These are phyloP conservation scores for Solea solea DNA, from an alignment of 2,113 vertebrate genomes.

Conservation along the genomic window DNA sequence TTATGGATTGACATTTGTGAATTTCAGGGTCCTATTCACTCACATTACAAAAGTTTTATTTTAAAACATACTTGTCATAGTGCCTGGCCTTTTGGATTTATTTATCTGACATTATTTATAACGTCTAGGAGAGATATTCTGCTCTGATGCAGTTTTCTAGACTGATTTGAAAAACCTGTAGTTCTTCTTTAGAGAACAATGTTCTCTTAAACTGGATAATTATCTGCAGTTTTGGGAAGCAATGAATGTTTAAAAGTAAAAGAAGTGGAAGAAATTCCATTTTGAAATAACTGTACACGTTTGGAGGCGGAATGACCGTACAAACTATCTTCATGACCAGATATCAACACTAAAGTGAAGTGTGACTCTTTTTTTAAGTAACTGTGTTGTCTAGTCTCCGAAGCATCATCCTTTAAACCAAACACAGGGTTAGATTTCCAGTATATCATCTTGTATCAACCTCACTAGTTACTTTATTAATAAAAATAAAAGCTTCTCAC, in stretches of 20 bases:
- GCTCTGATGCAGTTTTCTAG: too few species aligned
- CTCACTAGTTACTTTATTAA: slow-evolving; percentile 8
- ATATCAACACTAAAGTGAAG: not conserved
- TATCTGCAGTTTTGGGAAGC: too few species aligned
- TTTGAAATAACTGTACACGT: not conserved
- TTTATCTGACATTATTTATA: too few species aligned
- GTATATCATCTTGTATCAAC: slow-evolving; percentile 4
- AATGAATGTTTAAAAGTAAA: not conserved
- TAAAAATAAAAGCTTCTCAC: not conserved
- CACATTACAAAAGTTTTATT: not conserved
- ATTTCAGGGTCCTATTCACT: slow-evolving; percentile 8
- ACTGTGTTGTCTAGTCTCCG: slow-evolving; percentile 12
- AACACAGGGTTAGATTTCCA: slow-evolving; percentile 51
- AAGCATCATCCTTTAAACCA: slow-evolving; percentile 31
- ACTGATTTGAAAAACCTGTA: too few species aligned
- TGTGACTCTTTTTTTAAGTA: slow-evolving; percentile 6
- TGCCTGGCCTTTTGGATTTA: not conserved
- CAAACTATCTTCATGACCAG: slow-evolving; percentile 1
- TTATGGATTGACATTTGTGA: slow-evolving; percentile 4
- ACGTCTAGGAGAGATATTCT: too few species aligned
- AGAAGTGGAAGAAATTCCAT: not conserved
- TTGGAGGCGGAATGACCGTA: not conserved
- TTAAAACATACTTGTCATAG: not conserved
- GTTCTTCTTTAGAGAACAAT: too few species aligned
- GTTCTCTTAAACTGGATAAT: too few species aligned